Evolutionary conservation across 2,888 invertebrate genomes (phyloP), one percentile per base, ranked within the genome.

Genomic region (Busseola fusca): DNA sequence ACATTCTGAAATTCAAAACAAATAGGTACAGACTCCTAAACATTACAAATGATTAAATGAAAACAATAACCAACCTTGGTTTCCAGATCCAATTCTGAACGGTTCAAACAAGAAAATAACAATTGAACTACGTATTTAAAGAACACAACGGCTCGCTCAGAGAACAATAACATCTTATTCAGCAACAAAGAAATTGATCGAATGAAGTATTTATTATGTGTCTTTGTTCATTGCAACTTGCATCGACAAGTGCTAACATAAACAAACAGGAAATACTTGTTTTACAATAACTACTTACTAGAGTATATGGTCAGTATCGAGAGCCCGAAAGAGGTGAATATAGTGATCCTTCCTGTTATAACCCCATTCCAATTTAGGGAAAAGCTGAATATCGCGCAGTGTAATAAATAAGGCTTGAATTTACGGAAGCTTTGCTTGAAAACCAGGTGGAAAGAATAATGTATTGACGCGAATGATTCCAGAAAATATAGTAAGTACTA

Each of bases 161-260:
- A 72, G 70, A 84, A 87, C 86, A 85, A 88, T 87, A 84, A 84
- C 81, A 84, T 84, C 87, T 84, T 85, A 87, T 81, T 75, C 77
- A 85, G 82, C 84, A 84, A 89, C 88, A 90, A 90, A 89, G 89
- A 87, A 87, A 72, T 77, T 85, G 78, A 85, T 84, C 82, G 83
- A 83, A 87, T 84, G 82, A 78, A 78, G 80, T 76, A 78, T 82
- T 83, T 83, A 81, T 83, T 81, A 80, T 74, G 78, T 83, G 82
- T 87, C 88, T 90, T 89, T 90, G 88, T 89, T 86, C 85, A 81
- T 70, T 79, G 77, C 78, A 78, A 77, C 59, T 71, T 80, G 78
- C 83, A 84, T 78, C 80, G 80, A 82, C 81, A 81, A 85, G 65
- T 74, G 69, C 74, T 75, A 79, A 82, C 73, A 81, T 83, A 82